Conservation (phyloP, 2,888 invertebrate species). For the Trichopria drosophilae region DNA sequence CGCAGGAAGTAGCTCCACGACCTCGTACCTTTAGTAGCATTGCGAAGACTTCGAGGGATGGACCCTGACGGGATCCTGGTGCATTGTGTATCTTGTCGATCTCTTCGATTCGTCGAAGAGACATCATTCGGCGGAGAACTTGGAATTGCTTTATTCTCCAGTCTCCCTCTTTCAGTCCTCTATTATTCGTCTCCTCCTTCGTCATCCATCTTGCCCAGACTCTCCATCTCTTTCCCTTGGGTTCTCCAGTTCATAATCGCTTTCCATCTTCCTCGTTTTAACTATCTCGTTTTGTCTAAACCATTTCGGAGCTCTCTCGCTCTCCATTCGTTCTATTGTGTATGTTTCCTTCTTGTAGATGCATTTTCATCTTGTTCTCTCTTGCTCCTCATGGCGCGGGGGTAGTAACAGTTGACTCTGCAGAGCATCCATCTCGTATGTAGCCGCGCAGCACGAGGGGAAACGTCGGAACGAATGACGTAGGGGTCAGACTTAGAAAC, state of each 20-base stretch:
- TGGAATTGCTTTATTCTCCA: conserved; percentile 25
- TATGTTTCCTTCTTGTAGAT: background rate
- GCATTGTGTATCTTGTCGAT: conserved; percentile 10
- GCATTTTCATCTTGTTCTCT: background rate
- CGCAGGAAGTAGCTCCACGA: conserved; percentile 25
- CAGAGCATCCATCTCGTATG: conserved; percentile 45
- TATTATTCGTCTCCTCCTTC: conserved; percentile 7
- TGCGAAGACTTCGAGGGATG: conserved; percentile 29
- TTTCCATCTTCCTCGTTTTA: no score
- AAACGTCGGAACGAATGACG: conserved; percentile 38
- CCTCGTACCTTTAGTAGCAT: conserved; percentile 28
- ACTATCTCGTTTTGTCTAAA: no score
- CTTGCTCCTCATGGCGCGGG: conserved; percentile 13
- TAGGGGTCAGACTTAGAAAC: conserved; percentile 51
- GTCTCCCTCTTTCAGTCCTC: conserved; percentile 32
- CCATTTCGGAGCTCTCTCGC: no score
- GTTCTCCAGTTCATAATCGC: background rate
- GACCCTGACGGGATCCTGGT: conserved; percentile 27
- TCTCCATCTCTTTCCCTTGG: conserved; percentile 2
- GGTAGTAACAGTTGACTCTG: conserved; percentile 43
- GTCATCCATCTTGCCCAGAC: conserved; percentile 17
- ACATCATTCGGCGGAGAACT: conserved; percentile 26
- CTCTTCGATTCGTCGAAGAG: background rate
- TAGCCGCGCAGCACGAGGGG: conserved; percentile 35
- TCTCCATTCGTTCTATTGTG: conserved; percentile 3